A percentile compares a stretch with the other conserved stretches of the same genome.
These are phyloP conservation scores for Temnothorax ravouxi DNA, from an alignment of 2,888 invertebrate species.

Conservation along the genomic window DNA sequence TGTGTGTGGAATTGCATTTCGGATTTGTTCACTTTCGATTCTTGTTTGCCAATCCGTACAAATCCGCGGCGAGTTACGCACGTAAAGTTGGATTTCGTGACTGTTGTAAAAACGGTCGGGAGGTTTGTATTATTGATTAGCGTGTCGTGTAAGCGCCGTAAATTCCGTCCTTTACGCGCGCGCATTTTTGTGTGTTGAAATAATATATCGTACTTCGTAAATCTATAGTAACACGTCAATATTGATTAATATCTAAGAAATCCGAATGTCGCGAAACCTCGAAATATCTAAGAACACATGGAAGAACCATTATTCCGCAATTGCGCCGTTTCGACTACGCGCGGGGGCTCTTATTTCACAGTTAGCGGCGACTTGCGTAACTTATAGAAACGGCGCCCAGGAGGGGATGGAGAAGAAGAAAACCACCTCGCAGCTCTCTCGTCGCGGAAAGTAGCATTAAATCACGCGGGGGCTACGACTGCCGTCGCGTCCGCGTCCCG, in stretches of 20 bases:
- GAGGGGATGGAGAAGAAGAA: not conserved
- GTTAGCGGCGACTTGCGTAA: constrained; percentile 57
- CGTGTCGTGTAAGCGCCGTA: not conserved
- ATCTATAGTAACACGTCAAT: not conserved
- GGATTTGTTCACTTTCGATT: constrained; percentile 64
- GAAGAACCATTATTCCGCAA: constrained; percentile 2
- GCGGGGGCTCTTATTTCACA: constrained; percentile 39
- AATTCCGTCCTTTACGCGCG: not conserved
- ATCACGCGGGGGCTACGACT: constrained; percentile 62
- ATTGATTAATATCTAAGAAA: constrained; percentile 3
- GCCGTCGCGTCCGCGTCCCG: constrained; percentile 65
- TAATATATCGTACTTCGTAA: not conserved
- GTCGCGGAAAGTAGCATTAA: constrained; percentile 66
- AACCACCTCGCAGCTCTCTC: not conserved
- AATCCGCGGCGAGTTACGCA: constrained; percentile 30
- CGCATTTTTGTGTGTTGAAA: not conserved
- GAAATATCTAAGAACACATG: not conserved
- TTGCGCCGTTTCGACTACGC: constrained; percentile 10
- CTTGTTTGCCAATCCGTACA: constrained; percentile 27
- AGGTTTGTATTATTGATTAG: constrained; percentile 10
- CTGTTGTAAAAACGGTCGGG: not conserved
- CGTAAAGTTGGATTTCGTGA: not conserved
- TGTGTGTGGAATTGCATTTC: constrained; percentile 65
- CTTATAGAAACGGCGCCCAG: constrained; percentile 56
- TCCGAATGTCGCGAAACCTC: not conserved